Base-by-base conservation (phyloP, 2,888 invertebrate species). In the Hemithea aestivaria region DNA sequence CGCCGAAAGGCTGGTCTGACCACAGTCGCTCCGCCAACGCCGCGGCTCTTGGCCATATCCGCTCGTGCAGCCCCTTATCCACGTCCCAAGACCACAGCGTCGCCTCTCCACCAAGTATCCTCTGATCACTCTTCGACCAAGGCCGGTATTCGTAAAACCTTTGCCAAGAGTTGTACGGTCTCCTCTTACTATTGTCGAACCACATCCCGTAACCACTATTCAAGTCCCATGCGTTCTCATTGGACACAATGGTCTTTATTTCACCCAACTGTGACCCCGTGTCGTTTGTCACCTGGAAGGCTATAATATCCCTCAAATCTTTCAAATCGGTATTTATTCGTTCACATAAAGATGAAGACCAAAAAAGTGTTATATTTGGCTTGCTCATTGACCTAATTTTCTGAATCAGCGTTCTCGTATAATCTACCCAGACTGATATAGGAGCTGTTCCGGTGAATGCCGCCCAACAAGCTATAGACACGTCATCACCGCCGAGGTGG, bases 91-190 rank as follows among this genome's bases (percentile, higher is more conserved):
- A 92, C 96, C 96, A 96, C 35, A 95, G 81, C 20, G 94, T 93
- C 1, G 90, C 95, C 69, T 95, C 95, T 0, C 93, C 95, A 0
- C 96, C 96, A 29, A 91, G 65, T 11, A 78, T 56, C 9, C 77
- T 45, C 90, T 91, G 22, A 5, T 41, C 38, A 32, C 53, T 59
- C 10, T 51, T 59, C 0, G 63, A 43, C 81, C 94, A 93, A 0
- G 94, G 94, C 34, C 92, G 84, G 66, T 95, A 94, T 62, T 91
- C 93, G 68, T 95, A 96, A 10, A 95, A 89, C 20, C 91, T 91
- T 66, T 95, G 95, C 95, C 95, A 96, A 7, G 93, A 92, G 51
- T 93, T 90, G 71, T 94, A 96, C 0, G 93, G 93, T 12, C 92
- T 91, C 56, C 94, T 94, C 29, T 92, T 92, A 0, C 90, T 92